These are phyloP conservation scores for Parnassius apollo DNA, from an alignment of 2,888 invertebrate species.

Conservation along the genomic window DNA sequence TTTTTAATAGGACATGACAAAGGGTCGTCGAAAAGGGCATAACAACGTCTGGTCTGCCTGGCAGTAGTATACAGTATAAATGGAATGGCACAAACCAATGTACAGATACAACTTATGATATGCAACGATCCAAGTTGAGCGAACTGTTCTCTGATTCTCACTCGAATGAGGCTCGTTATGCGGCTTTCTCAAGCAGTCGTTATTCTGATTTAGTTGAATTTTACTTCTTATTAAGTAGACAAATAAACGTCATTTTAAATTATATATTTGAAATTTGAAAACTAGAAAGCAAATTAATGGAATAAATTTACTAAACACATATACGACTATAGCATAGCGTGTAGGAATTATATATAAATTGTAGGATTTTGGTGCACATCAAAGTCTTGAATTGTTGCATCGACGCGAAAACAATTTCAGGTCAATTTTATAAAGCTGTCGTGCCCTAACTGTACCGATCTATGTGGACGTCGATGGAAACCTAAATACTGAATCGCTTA, in stretches of 20 bases:
- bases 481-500: slow-evolving; percentile 38
- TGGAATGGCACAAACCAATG: too few relatives aligned
- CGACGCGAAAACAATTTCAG: slow-evolving; percentile 50
- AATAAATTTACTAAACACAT: too few relatives aligned
- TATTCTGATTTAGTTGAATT: background rate
- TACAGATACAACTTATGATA: background rate
- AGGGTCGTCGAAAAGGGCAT: too few relatives aligned
- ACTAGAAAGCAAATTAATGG: background rate
- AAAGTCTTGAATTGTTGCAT: slow-evolving; percentile 61
- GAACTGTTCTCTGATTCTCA: background rate
- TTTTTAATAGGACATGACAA: too few relatives aligned
- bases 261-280: background rate
- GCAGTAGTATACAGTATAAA: too few relatives aligned
- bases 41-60: too few relatives aligned
- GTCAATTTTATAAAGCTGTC: slow-evolving; percentile 55
- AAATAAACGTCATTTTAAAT: background rate
- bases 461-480: slow-evolving; percentile 37
- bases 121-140: background rate
- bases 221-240: background rate
- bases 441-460: slow-evolving; percentile 56
- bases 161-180: background rate
- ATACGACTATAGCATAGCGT: too few relatives aligned
- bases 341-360: too few relatives aligned
- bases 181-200: background rate
- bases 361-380: slow-evolving; percentile 28